Evolutionary conservation across 53 echinoderm and acorn worm genomes (phyloP).

Genomic region (Crossaster papposus): DNA sequence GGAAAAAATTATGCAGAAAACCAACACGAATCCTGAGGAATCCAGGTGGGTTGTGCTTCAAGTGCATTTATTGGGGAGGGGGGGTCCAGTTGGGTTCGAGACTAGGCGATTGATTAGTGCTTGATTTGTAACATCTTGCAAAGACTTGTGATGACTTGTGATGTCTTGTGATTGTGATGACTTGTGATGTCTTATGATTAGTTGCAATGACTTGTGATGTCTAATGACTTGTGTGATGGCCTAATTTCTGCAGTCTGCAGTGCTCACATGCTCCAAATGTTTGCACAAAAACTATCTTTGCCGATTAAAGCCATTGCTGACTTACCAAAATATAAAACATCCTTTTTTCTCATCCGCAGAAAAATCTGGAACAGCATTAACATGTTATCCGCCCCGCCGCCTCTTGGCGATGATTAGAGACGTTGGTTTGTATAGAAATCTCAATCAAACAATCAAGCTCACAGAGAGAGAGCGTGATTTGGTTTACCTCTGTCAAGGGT

Average conservation of each 20-base stretch:
- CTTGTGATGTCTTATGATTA: too few relatives aligned
- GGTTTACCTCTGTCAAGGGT: not conserved
- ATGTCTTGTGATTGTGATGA: too few relatives aligned
- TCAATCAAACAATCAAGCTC: not conserved
- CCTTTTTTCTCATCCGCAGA: constrained; percentile 53
- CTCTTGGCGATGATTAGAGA: constrained; percentile 39
- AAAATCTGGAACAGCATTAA: constrained; percentile 95
- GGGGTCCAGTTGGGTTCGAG: too few relatives aligned
- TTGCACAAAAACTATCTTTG: not conserved
- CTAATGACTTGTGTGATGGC: too few relatives aligned
- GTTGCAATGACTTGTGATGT: too few relatives aligned
- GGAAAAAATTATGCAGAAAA: constrained; percentile 84
- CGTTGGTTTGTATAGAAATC: not conserved
- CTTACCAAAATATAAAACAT: not conserved
- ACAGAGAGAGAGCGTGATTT: not conserved
- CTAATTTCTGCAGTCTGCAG: too few relatives aligned
- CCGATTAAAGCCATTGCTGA: not conserved
- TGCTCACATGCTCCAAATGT: not conserved
- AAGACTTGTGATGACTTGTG: too few relatives aligned
- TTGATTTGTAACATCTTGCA: too few relatives aligned
- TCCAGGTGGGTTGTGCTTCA: constrained; percentile 60
- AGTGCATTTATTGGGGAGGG: not conserved
- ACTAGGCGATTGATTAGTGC: too few relatives aligned
- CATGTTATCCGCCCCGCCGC: constrained; percentile 56
- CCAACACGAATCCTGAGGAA: constrained; percentile 75